phyloP scores from a whole-genome alignment of 2,888 invertebrate genomes.

The Platycheirus rosarum region DNA sequence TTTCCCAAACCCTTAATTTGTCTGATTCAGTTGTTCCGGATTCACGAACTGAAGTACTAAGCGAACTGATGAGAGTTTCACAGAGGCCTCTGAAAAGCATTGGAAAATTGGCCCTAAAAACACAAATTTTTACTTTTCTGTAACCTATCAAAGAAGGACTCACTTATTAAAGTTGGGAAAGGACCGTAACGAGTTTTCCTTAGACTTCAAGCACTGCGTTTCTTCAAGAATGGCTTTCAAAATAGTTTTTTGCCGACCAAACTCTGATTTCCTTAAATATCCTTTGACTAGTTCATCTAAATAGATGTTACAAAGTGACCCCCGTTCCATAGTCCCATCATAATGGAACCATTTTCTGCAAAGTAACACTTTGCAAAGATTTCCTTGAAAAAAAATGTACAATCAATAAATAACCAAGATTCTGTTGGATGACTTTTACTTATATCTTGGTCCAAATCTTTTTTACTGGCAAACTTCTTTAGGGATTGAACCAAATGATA shows the following conservation, averaged over 20 bases:
- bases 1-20: slow-evolving; percentile 87
- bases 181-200: slow-evolving; percentile 85
- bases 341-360: slow-evolving; percentile 87
- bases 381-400: slow-evolving; percentile 77
- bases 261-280: slow-evolving; percentile 85
- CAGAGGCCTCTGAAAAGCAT: slow-evolving; percentile 87
- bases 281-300: slow-evolving; percentile 86
- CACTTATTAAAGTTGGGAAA: slow-evolving; percentile 87
- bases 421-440: slow-evolving; percentile 77
- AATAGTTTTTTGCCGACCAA: slow-evolving; percentile 85
- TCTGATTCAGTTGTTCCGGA: slow-evolving; percentile 83
- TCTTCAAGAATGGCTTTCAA: slow-evolving; percentile 85
- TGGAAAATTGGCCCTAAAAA: slow-evolving; percentile 85
- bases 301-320: slow-evolving; percentile 86
- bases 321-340: slow-evolving; percentile 86
- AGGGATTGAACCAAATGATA: slow-evolving; percentile 78
- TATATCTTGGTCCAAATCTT: slow-evolving; percentile 76
- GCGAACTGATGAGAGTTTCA: slow-evolving; percentile 85
- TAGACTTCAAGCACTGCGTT: slow-evolving; percentile 84
- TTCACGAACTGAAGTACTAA: slow-evolving; percentile 84
- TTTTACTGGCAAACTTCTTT: slow-evolving; percentile 75
- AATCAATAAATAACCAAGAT: not conserved
- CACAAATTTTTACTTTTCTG: not conserved
- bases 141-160: not conserved
- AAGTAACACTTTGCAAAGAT: slow-evolving; percentile 84